Evolutionary conservation across 1,140 invertebrate species (phyloP), one percentile per base, ranked within the genome.

Genomic region (Atopsyche davidsoni): DNA sequence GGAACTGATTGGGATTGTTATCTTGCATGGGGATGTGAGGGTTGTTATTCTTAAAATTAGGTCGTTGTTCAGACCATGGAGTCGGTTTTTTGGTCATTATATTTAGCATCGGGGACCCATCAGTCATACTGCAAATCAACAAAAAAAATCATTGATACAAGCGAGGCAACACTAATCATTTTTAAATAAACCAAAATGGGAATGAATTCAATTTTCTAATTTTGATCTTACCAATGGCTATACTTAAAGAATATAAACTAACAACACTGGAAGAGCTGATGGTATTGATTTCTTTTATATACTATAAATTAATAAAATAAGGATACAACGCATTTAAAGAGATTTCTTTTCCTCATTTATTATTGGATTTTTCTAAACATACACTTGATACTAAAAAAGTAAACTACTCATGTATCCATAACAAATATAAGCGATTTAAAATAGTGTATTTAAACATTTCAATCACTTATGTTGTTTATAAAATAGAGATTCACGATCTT

Each of bases 1-100:
- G 43, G 42, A 47, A 53, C 25, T 53, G 56, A 22, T 40, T 45
- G 16, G 43, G 22, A 28, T 32, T 45, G 16, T 34, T 40, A 25
- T 50, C 53, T 34, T 53, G 55, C 16, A 47, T 19, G 13, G 28
- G 4, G 22, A 38, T 51, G 22, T 24, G n/a, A n/a, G n/a, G n/a
- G n/a, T n/a, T n/a, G 23, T 50, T 43, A 18, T 23, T 23, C 35
- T 43, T 50, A 31, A 50, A 42, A 14, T 50, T 31, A 3, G 28
- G 22, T 13, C 40, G 23, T 34, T 32, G 40, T 9, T 41, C 40
- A 21, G 25, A 19, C 47, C 45, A 50, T 40, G 38, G 36, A 24
- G 36, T 53, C 46, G 7, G 22, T 48, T 16, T 35, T 39, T 41
- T 51, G 48, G 2, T 50, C 31, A 1, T 11, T n/a, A 40, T 41